Percentiles rank a stretch among this genome's conserved stretches.
phyloP scores from a whole-genome alignment of 2,797 vertebrate species.

The Heliangelus exortis region DNA sequence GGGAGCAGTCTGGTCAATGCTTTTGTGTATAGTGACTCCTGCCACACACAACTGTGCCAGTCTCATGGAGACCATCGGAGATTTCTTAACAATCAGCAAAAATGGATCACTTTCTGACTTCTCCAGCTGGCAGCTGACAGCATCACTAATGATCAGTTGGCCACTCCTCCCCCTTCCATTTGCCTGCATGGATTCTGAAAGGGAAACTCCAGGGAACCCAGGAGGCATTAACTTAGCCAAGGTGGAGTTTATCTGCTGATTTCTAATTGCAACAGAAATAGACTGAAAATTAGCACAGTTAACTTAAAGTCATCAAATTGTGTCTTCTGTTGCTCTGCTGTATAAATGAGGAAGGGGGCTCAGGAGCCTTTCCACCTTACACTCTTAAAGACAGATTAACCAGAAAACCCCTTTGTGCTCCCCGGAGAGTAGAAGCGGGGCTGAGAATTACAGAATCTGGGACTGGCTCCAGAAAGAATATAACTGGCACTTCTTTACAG shows the following conservation, averaged over 20 bases:
- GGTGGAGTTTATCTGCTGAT: neutral
- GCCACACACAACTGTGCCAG: neutral
- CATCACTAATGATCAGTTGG: neutral
- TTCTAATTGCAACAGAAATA: neutral
- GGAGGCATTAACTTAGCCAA: neutral
- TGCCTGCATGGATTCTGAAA: neutral
- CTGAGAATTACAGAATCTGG: neutral
- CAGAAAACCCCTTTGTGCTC: neutral
- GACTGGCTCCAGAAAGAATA: neutral
- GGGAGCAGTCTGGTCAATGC: neutral
- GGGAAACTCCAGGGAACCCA: neutral
- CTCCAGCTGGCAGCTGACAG: slow-evolving; percentile 3
- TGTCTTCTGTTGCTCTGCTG: neutral
- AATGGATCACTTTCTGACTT: neutral
- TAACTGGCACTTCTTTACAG: neutral
- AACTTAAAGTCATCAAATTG: neutral
- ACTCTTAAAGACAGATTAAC: neutral
- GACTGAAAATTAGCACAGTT: neutral
- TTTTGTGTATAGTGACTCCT: neutral
- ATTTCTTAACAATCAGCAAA: slow-evolving; percentile 21
- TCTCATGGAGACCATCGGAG: neutral
- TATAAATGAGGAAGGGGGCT: neutral
- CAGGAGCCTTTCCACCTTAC: neutral
- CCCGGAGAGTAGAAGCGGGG: neutral
- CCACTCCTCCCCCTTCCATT: neutral